Evolutionary conservation across 2,888 invertebrate species (phyloP).

Genomic region (Epinotia demarniana): DNA sequence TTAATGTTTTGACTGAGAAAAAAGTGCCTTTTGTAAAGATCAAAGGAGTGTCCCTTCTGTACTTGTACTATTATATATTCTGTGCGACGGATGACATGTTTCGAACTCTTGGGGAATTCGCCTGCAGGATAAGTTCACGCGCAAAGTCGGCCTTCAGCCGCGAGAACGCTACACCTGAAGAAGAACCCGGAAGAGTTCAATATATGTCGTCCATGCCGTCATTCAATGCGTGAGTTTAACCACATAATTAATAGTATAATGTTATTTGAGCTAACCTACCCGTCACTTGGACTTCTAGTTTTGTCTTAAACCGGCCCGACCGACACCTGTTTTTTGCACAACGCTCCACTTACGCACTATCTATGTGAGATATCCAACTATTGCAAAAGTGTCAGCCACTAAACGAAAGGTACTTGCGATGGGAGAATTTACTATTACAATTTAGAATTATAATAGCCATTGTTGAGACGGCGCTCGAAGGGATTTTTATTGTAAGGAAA

Average conservation of each 20-base stretch:
- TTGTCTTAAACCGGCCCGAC: slow-evolving; percentile 20
- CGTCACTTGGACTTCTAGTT: slow-evolving; percentile 4
- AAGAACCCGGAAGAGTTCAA: too few relatives aligned
- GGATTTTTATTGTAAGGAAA: background rate
- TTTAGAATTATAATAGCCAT: slow-evolving; percentile 24
- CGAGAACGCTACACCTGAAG: too few relatives aligned
- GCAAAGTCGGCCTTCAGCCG: too few relatives aligned
- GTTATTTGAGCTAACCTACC: background rate
- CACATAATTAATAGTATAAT: background rate
- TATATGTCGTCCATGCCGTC: too few relatives aligned
- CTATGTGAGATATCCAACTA: slow-evolving; percentile 29
- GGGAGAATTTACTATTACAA: slow-evolving; percentile 21
- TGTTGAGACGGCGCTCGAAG: slow-evolving; percentile 3
- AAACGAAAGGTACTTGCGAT: slow-evolving; percentile 33
- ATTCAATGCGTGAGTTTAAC: too few relatives aligned
- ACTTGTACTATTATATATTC: too few relatives aligned
- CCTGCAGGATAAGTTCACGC: too few relatives aligned
- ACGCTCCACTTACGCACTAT: slow-evolving; percentile 31
- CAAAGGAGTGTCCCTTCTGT: too few relatives aligned
- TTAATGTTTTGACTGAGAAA: too few relatives aligned
- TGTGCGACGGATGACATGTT: too few relatives aligned
- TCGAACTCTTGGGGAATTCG: too few relatives aligned
- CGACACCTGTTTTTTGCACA: slow-evolving; percentile 35
- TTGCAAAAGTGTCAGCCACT: slow-evolving; percentile 36
- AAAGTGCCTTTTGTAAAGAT: too few relatives aligned